Evolutionary conservation across 2,888 invertebrate genomes (phyloP), one percentile per base, ranked within the genome.

Genomic region (Heliconius erato): DNA sequence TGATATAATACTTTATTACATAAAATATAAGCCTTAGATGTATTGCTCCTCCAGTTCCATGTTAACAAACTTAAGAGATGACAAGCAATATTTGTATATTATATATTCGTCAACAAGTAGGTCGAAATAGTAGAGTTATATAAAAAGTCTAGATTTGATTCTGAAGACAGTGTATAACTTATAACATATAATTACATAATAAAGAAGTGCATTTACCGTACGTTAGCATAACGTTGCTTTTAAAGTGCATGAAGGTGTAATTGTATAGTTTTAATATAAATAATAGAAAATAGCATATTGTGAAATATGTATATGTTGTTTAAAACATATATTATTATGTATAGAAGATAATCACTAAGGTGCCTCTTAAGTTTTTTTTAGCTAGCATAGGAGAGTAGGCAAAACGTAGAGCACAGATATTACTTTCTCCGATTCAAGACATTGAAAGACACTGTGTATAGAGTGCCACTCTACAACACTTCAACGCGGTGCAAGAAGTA

Each of bases 121-220:
- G 40, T 63, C n/a, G 3, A 63, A 40, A 63, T 63, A 72, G 26
- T 63, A 19, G 35, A 76, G 40, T 76, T 76, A 76, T 40, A 63
- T 76, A 76, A 76, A 76, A 40, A n/a, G 54, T 76, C 63, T 63
- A 76, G 76, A 40, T 76, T 63, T 76, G 76, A 26, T 76, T 76
- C 63, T 59, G 35, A 76, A 76, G 14, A 71, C 44, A 76, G 35
- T 76, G n/a, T 35, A 63, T n/a, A 28, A 63, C 63, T 63, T 40
- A 76, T 40, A 40, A 19, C n/a, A 26, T 63, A 16, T n/a, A 76
- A 63, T 76, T 76, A 63, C 26, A 76, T 76, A 76, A 76, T 26
- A 63, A 76, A 76, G 63, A 63, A 76, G 26, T 76, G 14, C n/a
- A 76, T 76, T 35, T 59, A 63, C 63, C 16, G 63, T 63, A 63